These are phyloP conservation scores for Zaprionus lachaisei DNA, from an alignment of 1,140 invertebrate species.

Conservation along the genomic window DNA sequence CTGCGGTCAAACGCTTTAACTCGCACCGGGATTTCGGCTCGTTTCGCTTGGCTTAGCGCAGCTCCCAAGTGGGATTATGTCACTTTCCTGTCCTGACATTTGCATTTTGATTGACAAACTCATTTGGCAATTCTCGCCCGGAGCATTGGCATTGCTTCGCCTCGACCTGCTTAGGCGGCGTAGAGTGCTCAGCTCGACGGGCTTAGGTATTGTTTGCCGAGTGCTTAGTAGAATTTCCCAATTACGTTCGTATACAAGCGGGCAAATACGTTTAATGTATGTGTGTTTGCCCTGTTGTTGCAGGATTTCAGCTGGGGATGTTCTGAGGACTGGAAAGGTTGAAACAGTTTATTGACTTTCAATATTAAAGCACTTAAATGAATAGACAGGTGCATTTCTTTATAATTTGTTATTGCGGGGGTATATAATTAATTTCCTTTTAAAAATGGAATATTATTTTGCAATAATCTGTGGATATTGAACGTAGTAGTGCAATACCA, in stretches of 20 bases:
- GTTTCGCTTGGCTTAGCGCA: conserved; percentile 76
- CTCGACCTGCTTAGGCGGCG: conserved; percentile 6
- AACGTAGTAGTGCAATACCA: too few relatives aligned
- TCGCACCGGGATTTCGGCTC: conserved; percentile 69
- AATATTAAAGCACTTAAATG: not conserved
- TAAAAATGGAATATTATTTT: not conserved
- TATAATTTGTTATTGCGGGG: not conserved
- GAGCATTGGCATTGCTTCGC: conserved; percentile 10
- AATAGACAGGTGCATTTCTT: not conserved
- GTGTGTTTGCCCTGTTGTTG: conserved; percentile 17
- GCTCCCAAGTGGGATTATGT: conserved; percentile 83
- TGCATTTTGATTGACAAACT: conserved; percentile 84
- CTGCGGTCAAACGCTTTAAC: conserved; percentile 80
- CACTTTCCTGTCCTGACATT: conserved; percentile 77
- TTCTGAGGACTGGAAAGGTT: not conserved
- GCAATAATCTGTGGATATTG: too few relatives aligned
- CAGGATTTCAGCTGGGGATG: not conserved
- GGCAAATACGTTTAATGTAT: conserved; percentile 26
- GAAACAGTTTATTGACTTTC: conserved; percentile 1
- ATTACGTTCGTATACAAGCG: conserved; percentile 50
- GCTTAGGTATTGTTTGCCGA: conserved; percentile 52
- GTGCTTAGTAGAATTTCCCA: conserved; percentile 70
- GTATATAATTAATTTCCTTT: not conserved
- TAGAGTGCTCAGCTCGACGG: not conserved
- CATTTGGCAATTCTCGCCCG: conserved; percentile 60